Evolutionary conservation across 2,888 invertebrate species (phyloP), one percentile per base, ranked within the genome.

Genomic region (Limnephilus marmoratus): DNA sequence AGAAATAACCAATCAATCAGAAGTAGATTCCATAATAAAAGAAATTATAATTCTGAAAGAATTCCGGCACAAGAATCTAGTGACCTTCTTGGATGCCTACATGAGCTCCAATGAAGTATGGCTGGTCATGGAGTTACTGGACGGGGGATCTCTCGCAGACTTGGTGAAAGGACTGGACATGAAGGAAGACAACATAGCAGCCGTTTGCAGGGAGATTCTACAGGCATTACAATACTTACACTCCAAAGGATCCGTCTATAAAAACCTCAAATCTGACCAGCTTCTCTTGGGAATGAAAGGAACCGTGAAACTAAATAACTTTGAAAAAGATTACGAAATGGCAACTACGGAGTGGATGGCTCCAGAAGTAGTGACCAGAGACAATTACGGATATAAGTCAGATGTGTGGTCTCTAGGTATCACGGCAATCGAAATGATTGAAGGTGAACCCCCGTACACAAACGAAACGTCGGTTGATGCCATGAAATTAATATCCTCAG

Each of bases 261-360:
- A 99, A 93, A 99, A 99, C 95, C 99, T 99, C 92, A 99, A 99
- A 95, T 99, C 99, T 29, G 99, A 99, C 95, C 99, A 99, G 95
- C 98, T 99, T 24, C 96, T 99, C 3, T 96, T 99, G 3, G 99
- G 99, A 31, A 98, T 99, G 98, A 98, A 98, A 94, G 99, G 99
- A 2, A 97, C 97, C 0, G 98, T 99, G 0, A 99, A 99, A 96
- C 98, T 99, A 0, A 99, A 98, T 0, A 99, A 99, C 95, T 99
- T 99, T 95, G 99, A 99, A 95, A 96, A 99, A n/a, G 98, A 98
- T 95, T 99, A 99, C 0, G 98, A 99, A 98, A 99, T 99, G 0
- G 99, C 99, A n/a, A 99, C 99, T 0, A 99, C 99, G 0, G 99
- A 99, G 94, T 99, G 99, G 99, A 99, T 99, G 99, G 99, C 99